Base-by-base conservation (phyloP, 2,797 vertebrate genomes). In the Fistularia tabacaria region DNA sequence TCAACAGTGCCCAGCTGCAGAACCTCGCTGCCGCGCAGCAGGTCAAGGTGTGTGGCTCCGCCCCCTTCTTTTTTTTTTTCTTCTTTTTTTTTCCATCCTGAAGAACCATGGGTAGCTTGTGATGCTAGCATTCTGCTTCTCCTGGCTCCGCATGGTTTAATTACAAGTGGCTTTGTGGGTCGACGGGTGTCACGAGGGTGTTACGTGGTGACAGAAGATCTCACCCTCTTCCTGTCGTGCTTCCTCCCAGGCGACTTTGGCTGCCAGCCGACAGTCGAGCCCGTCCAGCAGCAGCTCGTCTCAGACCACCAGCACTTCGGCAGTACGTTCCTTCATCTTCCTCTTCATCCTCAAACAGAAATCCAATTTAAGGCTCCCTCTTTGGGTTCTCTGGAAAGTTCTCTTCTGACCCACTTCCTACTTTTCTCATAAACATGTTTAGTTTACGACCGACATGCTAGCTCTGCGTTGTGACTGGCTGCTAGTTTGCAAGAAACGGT, bases 21-120 rank as follows among this genome's bases (percentile, higher is more conserved):
- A 98, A 94, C 83, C 86, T 98, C 84, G 96, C 95, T 6, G 95
- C 95, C 0, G 95, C 97, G 60, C 95, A 98, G 81, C 96, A 98
- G 92, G 95, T 98, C 43, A 80, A 76, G 71, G 74, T 83, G 67
- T 14, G 73, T 70, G 49, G 3, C 4, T 10, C 2, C 39, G 10
- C 7, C 8, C 8, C 39, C 39, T 10, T 40, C 7, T 8, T 10
- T 8, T 7, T 40, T 25, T 25, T 25, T 25, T 25, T n/a, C n/a
- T n/a, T n/a, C n/a, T 8, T 7, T 40, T 25, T 25, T 25, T 25
- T 25, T 25, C 25, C 25, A 25, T 25, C 25, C 25, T 25, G 25
- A 2, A 25, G 25, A 25, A 25, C 25, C 25, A 25, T 25, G 25
- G 25, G 25, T 25, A 5, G 25, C 25, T 25, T 25, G 25, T 25